These are phyloP conservation scores for Salmo trutta DNA, from an alignment of 2,797 vertebrate genomes.

Conservation along the genomic window DNA sequence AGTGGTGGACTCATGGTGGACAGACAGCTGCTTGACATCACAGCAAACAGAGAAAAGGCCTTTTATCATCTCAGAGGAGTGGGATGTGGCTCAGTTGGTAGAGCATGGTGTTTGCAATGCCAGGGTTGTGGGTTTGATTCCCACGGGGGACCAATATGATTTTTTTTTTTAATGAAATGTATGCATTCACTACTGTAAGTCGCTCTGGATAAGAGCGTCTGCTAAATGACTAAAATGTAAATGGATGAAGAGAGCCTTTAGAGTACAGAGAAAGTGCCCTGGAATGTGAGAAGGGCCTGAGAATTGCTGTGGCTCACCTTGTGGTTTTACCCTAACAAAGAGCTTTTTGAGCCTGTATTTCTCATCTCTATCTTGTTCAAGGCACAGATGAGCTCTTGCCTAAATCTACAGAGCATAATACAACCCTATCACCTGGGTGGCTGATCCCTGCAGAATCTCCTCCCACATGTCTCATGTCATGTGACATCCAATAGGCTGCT, in stretches of 20 bases:
- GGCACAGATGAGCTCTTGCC: background rate
- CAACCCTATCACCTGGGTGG: background rate
- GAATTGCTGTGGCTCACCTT: conserved; percentile 37
- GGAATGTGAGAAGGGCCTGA: conserved; percentile 61
- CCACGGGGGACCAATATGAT: too few species aligned
- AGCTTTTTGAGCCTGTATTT: conserved; percentile 27
- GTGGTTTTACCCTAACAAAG: conserved; percentile 45
- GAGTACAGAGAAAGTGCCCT: conserved; percentile 1
- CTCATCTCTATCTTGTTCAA: conserved; percentile 1
- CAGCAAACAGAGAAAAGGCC: background rate
- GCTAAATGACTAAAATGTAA: too few species aligned
- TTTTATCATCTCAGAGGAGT: background rate
- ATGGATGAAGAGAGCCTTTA: background rate
- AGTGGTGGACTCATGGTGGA: background rate
- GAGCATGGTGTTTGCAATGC: too few species aligned
- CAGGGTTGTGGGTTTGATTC: too few species aligned
- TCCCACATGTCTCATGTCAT: background rate
- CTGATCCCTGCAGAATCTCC: background rate
- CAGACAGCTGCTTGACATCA: background rate
- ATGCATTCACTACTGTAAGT: too few species aligned
- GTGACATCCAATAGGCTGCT: background rate
- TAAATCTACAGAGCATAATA: background rate
- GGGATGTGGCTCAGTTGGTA: background rate
- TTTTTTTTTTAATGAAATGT: too few species aligned
- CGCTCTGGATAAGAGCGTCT: too few species aligned